phyloP scores from a whole-genome alignment of 2,113 vertebrate species.

The Corythoichthys intestinalis region DNA sequence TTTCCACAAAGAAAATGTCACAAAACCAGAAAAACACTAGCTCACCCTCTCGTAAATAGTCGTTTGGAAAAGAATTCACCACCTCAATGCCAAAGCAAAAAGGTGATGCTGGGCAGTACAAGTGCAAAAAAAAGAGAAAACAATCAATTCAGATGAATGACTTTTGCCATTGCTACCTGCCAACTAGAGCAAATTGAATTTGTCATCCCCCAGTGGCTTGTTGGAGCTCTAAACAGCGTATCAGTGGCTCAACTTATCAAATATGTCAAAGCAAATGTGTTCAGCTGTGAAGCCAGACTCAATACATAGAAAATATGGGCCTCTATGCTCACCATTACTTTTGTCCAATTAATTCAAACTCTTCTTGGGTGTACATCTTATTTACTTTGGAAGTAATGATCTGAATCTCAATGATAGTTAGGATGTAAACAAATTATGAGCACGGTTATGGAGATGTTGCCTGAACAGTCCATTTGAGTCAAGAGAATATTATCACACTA shows the following conservation, averaged over 20 bases:
- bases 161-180: constrained; percentile 66
- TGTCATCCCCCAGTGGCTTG: constrained; percentile 69
- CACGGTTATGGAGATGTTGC: not conserved
- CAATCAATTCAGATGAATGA: constrained; percentile 54
- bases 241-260: constrained; percentile 75
- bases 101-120: constrained; percentile 56
- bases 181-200: constrained; percentile 77
- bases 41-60: constrained; percentile 42
- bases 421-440: not conserved
- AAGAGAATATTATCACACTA: not conserved
- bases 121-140: constrained; percentile 21
- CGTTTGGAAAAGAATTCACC: constrained; percentile 57
- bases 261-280: constrained; percentile 70
- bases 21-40: constrained; percentile 8
- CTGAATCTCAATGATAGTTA: not conserved
- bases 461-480: not conserved
- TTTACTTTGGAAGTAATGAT: not conserved
- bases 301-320: constrained; percentile 10
- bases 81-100: constrained; percentile 62
- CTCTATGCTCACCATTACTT: not conserved
- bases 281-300: constrained; percentile 52
- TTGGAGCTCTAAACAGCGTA: constrained; percentile 71
- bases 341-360: constrained; percentile 10
- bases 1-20: not conserved
- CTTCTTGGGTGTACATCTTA: not conserved